phyloP scores from a whole-genome alignment of 2,113 vertebrate genomes.

The Willisornis vidua region DNA sequence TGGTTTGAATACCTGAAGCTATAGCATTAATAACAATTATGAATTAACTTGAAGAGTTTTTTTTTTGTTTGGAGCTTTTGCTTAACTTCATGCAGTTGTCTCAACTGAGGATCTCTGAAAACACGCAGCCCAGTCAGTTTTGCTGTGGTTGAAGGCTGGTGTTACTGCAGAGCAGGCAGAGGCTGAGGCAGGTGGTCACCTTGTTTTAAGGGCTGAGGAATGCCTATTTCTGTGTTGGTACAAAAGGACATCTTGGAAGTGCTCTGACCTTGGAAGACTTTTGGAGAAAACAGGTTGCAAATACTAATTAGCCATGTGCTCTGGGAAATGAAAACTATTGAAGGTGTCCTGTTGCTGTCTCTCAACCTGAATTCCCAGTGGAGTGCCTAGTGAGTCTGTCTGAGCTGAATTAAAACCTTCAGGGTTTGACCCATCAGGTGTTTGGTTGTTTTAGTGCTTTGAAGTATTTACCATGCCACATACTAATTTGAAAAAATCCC shows the following conservation, averaged over 20 bases:
- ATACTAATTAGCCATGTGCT: neutral
- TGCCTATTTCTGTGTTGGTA: neutral
- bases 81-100: neutral
- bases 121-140: neutral
- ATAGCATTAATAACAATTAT: neutral
- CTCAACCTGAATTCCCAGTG: neutral
- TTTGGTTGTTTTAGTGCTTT: neutral
- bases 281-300: neutral
- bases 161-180: neutral
- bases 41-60: neutral
- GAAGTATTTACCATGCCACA: neutral
- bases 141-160: neutral
- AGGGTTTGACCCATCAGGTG: neutral
- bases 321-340: neutral
- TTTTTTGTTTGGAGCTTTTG: neutral
- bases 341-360: neutral
- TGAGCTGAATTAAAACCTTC: neutral
- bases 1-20: slow-evolving; percentile 1
- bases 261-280: neutral
- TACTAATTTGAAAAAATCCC: neutral
- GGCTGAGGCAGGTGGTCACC: neutral
- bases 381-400: neutral
- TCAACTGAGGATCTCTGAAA: neutral
- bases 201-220: neutral
- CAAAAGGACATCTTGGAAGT: neutral